phyloP scores from a whole-genome alignment of 2,797 vertebrate species.

The Acanthornis magna region DNA sequence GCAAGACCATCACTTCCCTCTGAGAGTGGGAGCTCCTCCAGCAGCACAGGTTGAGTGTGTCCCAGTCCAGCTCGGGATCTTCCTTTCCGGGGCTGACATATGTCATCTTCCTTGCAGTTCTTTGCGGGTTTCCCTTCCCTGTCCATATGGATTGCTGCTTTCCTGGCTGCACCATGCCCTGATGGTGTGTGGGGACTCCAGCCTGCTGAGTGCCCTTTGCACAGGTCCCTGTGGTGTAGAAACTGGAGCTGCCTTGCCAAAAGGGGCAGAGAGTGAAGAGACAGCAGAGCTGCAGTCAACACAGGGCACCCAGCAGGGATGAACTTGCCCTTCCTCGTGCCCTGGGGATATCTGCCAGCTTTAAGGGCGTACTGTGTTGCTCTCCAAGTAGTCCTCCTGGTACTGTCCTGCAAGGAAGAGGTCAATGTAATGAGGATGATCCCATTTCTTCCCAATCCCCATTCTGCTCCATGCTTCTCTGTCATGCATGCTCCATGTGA shows the following conservation, averaged over 20 bases:
- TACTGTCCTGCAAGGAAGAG: not conserved
- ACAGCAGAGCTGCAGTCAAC: not conserved
- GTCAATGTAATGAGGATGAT: not conserved
- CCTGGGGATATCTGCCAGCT: not conserved
- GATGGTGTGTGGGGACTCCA: not conserved
- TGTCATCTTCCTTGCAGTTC: not conserved
- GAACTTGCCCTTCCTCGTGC: not conserved
- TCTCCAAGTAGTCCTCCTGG: not conserved
- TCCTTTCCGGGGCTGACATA: not conserved
- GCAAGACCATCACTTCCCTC: not conserved
- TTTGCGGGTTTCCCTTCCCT: not conserved
- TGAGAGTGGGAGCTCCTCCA: fast-evolving
- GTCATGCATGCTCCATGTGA: not conserved
- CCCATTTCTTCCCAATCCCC: not conserved
- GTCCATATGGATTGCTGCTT: not conserved
- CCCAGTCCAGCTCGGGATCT: not conserved
- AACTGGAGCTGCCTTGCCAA: not conserved
- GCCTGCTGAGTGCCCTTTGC: not conserved
- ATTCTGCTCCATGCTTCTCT: not conserved
- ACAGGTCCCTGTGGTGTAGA: not conserved
- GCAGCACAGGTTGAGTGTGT: not conserved
- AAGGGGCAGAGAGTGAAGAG: not conserved
- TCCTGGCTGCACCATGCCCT: fast-evolving
- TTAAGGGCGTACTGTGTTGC: not conserved
- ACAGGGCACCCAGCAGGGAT: too few relatives aligned